Conservation (phyloP, 2,888 invertebrate species). For the Eristalis tenax region DNA sequence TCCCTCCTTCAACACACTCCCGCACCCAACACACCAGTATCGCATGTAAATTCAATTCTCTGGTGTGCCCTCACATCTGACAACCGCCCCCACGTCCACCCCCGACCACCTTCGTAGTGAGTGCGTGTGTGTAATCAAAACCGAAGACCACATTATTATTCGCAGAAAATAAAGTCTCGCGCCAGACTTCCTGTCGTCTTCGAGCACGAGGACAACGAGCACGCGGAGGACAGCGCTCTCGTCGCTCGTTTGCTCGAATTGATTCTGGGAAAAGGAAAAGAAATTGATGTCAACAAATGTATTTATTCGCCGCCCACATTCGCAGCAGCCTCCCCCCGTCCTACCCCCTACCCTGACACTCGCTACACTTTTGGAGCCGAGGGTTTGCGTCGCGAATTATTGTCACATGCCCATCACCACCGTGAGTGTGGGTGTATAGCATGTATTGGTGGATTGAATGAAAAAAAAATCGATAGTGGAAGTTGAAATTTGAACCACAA, state of each 20-base stretch:
- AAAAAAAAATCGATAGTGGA: constrained; percentile 53
- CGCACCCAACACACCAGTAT: too few relatives aligned
- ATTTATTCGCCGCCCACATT: constrained; percentile 18
- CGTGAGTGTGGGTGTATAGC: background rate
- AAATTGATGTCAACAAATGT: constrained; percentile 62
- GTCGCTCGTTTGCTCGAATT: constrained; percentile 10
- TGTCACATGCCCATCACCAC: constrained; percentile 26
- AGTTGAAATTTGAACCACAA: constrained; percentile 38
- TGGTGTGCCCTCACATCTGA: background rate
- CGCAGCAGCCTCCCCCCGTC: background rate
- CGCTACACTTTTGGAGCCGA: constrained; percentile 3
- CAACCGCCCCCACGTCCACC: background rate
- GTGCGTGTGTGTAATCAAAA: constrained; percentile 28
- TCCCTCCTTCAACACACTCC: too few relatives aligned
- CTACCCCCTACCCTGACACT: background rate
- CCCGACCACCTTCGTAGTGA: background rate
- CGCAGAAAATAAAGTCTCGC: constrained; percentile 43
- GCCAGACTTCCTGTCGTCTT: constrained; percentile 64
- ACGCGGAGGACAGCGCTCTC: background rate
- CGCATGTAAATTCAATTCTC: background rate
- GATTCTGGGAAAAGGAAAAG: constrained; percentile 31
- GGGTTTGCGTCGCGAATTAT: constrained; percentile 41
- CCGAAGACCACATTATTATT: constrained; percentile 44
- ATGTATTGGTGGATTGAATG: background rate
- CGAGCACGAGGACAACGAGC: background rate